Evolutionary conservation across 2,888 invertebrate species (phyloP).

Genomic region (Steinernema scapterisci): DNA sequence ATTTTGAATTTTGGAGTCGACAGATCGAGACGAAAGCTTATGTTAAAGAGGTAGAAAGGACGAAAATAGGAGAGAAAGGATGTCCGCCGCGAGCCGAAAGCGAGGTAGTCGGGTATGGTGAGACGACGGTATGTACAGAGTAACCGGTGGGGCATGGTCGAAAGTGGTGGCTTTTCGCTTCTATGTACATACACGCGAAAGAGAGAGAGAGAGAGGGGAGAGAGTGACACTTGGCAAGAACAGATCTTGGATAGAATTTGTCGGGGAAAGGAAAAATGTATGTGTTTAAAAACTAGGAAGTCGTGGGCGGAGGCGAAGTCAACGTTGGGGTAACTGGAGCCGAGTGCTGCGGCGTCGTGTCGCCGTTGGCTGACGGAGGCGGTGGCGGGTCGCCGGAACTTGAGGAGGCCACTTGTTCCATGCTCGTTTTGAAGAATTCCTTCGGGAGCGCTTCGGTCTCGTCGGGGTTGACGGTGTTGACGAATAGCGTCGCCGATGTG

Average conservation of each 20-base stretch:
- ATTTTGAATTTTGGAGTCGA: too few relatives aligned
- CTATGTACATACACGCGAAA: slow-evolving; percentile 25
- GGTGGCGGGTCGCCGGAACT: neutral
- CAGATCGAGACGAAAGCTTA: neutral
- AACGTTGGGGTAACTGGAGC: slow-evolving; percentile 6
- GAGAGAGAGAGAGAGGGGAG: neutral
- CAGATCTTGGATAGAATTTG: neutral
- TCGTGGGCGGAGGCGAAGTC: neutral
- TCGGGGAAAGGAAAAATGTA: neutral
- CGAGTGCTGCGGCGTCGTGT: slow-evolving; percentile 10
- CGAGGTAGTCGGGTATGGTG: slow-evolving; percentile 27
- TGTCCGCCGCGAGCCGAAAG: slow-evolving; percentile 23
- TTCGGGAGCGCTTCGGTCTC: slow-evolving; percentile 57
- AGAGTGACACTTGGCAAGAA: slow-evolving; percentile 25
- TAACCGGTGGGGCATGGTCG: neutral
- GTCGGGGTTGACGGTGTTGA: slow-evolving; percentile 55
- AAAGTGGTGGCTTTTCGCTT: neutral
- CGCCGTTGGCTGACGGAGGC: neutral
- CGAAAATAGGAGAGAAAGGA: neutral
- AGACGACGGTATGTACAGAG: slow-evolving; percentile 18
- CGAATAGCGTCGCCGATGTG: slow-evolving; percentile 56
- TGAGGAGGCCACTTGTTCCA: neutral
- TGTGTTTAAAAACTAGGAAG: neutral
- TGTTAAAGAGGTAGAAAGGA: neutral
- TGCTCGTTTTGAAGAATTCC: slow-evolving; percentile 58